phyloP scores from a whole-genome alignment of 2,113 vertebrate genomes.

The Phainopepla nitens region DNA sequence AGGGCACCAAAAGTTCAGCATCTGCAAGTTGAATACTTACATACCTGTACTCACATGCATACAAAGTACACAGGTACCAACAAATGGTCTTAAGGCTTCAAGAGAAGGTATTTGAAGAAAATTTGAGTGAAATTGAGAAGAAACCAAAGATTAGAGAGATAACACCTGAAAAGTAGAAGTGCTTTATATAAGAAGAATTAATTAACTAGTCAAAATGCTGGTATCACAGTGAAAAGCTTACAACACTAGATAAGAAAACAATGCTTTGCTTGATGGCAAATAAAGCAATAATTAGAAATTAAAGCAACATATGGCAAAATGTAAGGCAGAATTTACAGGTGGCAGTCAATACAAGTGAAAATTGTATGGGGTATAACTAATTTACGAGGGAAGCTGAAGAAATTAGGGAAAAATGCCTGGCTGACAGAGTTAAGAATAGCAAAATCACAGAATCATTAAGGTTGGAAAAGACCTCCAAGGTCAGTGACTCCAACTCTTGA shows the following conservation, averaged over 20 bases:
- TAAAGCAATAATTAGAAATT: conserved; percentile 24
- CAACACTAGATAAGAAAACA: neutral
- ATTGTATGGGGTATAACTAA: neutral
- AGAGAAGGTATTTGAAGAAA: neutral
- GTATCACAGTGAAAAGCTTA: neutral
- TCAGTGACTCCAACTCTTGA: neutral
- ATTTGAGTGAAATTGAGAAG: neutral
- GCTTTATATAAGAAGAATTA: neutral
- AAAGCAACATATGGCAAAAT: conserved; percentile 7
- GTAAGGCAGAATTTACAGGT: conserved; percentile 9
- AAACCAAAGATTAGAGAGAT: neutral
- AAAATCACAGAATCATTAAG: neutral
- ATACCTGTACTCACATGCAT: neutral
- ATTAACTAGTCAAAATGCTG: neutral
- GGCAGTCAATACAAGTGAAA: neutral
- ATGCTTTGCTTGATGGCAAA: neutral
- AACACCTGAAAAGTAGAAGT: neutral
- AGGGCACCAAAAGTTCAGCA: neutral
- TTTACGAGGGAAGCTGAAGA: neutral
- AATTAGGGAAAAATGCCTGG: neutral
- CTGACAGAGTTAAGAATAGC: neutral
- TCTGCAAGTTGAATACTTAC: neutral
- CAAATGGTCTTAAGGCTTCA: neutral
- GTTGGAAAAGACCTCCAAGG: neutral
- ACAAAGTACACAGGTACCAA: neutral